Evolutionary conservation across 1,140 invertebrate genomes (phyloP), one percentile per base, ranked within the genome.

Genomic region (Cyrtorhinus lividipennis): DNA sequence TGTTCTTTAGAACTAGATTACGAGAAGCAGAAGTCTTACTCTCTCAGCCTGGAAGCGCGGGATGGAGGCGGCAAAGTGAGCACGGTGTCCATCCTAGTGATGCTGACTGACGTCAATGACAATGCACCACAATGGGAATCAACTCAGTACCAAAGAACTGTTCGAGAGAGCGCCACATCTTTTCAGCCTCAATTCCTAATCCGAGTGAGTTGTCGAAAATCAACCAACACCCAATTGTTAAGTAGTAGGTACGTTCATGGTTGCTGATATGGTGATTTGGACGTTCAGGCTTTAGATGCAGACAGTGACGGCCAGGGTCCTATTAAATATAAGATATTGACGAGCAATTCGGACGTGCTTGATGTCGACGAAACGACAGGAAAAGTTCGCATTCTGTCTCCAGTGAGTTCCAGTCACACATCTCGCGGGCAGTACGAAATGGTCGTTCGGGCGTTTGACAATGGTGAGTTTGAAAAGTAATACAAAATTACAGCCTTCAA

Each of bases 41-140:
- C 86, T 48, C 71, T 90, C 22, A 87, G 84, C 0, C 76, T 88
- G 53, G 83, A 87, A 62, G 87, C 87, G 1, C 81, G 78, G 61
- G 88, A 90, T 70, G 86, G 86, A 1, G 87, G 87, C 0, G 85
- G 84, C 0, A 79, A 78, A 66, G 77, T 83, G 2, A 79, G 82
- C 0, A 80, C 83, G 24, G 81, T 81, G 0, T 85, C 81, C 72
- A 77, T 83, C 27, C 81, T 83, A 13, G 78, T 92, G 10, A 83
- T 86, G 48, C 73, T 90, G 0, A 69, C 82, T 2, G 87, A 91
- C 69, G 80, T 87, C 0, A 93, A 93, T 70, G 90, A 95, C 70
- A 92, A 93, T 68, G 78, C 80, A 44, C 90, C 90, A 0, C 69
- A 79, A 0, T 93, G 93, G 72, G 83, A 87, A 61, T 76, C 80